Base-by-base conservation (phyloP, 64 coral and sea anemone genomes). In the Actinia equina region DNA sequence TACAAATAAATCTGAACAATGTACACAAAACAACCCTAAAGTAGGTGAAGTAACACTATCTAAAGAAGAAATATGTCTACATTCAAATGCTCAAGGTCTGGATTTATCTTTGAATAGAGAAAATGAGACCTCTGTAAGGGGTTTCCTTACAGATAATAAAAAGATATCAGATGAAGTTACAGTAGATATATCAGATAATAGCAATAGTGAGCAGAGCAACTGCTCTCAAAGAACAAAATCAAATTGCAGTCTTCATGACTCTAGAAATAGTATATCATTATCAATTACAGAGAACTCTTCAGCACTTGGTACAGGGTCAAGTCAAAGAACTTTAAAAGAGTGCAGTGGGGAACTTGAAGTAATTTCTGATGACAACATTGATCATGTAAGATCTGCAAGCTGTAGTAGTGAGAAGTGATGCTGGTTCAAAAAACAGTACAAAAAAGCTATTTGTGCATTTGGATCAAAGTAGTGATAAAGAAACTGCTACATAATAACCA, bases 291-390 rank as follows among this genome's bases (percentile, higher is more conserved):
- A 22, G 63, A 69, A 23, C 63, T 69, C 63, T 7, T 9, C 63
- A 74, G 23, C n/a, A 42, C 15, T 22, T 5, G 19, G 20, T 65
- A 5, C 69, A 74, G 69, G 11, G 26, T 25, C n/a, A 74, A 41
- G 26, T 41, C 78, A 81, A 81, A 81, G 78, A 81, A 81, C 78
- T 49, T 23, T 81, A 52, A 81, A 81, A 5, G 78, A 81, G 78
- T 81, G 43, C 17, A 22, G 43, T 81, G 78, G 78, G 2, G 78
- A 81, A 81, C 42, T 81, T 7, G 27, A 52, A 81, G 43, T 81
- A 8, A 49, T 81, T 20, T 81, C 44, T 19, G 78, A 81, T 22
- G 22, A n/a, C 18, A 16, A 52, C 20, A 74, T 16, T 3, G 69
- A 74, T 41, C 17, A 52, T 18, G 7, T 52, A 16, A 18, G 43